Percentiles rank a stretch among this genome's conserved stretches.
Evolutionary conservation across 1,140 invertebrate genomes (phyloP).

Genomic region (Gryon sp.): DNA sequence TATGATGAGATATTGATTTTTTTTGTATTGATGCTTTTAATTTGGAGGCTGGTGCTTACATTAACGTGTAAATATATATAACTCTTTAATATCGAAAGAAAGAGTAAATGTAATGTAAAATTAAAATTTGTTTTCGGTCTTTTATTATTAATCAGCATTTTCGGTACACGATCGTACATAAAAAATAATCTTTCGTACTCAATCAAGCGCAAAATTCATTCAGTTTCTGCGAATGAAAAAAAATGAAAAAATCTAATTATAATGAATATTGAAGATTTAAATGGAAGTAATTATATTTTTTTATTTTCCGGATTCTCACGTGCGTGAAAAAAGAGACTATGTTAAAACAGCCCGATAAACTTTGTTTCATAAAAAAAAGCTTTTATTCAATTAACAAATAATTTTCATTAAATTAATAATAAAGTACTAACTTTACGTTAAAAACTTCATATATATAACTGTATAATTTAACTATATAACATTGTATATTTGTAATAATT

Average conservation of each 20-base stretch:
- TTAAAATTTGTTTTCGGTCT: slow-evolving; percentile 20
- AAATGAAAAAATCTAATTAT: slow-evolving; percentile 38
- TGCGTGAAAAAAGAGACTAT: not conserved
- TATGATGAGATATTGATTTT: slow-evolving; percentile 30
- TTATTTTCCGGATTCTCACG: slow-evolving; percentile 8
- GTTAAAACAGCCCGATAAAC: not conserved
- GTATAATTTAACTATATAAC: too few relatives aligned
- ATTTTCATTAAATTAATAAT: slow-evolving; percentile 8
- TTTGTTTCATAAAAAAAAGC: slow-evolving; percentile 10
- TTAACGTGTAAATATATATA: not conserved
- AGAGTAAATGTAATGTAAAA: slow-evolving; percentile 8
- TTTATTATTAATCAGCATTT: slow-evolving; percentile 21
- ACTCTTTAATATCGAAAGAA: not conserved
- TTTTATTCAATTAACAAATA: slow-evolving; percentile 7
- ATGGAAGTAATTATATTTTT: slow-evolving; percentile 34
- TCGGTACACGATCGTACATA: not conserved
- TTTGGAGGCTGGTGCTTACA: not conserved
- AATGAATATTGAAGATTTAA: slow-evolving; percentile 31
- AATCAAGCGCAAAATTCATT: slow-evolving; percentile 37
- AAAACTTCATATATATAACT: not conserved
- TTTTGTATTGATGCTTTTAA: slow-evolving; percentile 1
- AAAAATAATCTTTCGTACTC: slow-evolving; percentile 28
- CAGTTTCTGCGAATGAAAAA: slow-evolving; percentile 35
- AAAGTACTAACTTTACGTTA: not conserved
- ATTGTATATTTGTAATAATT: too few relatives aligned